A percentile compares a stretch with the other conserved stretches of the same genome.
phyloP scores from a whole-genome alignment of 2,797 vertebrate genomes.

The Clarias laeviceps region DNA sequence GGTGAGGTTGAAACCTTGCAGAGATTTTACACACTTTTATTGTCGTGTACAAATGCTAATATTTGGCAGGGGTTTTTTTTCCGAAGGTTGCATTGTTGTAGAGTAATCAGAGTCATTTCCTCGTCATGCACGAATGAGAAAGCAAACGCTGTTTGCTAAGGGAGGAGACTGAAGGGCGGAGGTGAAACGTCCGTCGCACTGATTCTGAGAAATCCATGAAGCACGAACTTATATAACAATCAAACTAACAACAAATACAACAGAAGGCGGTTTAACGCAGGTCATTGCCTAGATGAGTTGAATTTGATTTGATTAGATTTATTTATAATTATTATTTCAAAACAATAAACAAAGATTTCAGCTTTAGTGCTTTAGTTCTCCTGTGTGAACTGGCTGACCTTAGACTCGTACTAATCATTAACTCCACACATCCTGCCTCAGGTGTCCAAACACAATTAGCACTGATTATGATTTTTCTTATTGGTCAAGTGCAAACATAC shows the following conservation, averaged over 20 bases:
- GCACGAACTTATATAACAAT: background rate
- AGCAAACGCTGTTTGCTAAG: background rate
- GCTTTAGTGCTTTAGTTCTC: no score
- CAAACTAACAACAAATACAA: background rate
- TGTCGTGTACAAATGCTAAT: no score
- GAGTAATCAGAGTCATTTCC: background rate
- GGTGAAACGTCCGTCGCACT: background rate
- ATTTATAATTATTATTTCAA: no score
- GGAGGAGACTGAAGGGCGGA: background rate
- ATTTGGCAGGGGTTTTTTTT: no score
- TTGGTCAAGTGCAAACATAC: background rate
- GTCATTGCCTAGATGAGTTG: background rate
- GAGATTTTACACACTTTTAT: background rate
- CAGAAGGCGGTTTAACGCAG: background rate
- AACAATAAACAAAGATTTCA: background rate
- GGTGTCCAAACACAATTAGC: slow-evolving; percentile 1
- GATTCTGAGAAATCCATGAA: slow-evolving; percentile 12
- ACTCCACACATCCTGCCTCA: background rate
- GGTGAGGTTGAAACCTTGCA: slow-evolving; percentile 37
- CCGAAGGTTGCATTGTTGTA: background rate
- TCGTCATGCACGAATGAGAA: background rate
- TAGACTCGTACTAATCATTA: background rate
- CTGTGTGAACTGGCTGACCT: background rate
- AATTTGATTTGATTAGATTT: no score
- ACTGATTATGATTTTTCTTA: background rate